These are phyloP conservation scores for Hemicrepidius hirtus DNA, from an alignment of 2,888 invertebrate genomes.

Conservation along the genomic window DNA sequence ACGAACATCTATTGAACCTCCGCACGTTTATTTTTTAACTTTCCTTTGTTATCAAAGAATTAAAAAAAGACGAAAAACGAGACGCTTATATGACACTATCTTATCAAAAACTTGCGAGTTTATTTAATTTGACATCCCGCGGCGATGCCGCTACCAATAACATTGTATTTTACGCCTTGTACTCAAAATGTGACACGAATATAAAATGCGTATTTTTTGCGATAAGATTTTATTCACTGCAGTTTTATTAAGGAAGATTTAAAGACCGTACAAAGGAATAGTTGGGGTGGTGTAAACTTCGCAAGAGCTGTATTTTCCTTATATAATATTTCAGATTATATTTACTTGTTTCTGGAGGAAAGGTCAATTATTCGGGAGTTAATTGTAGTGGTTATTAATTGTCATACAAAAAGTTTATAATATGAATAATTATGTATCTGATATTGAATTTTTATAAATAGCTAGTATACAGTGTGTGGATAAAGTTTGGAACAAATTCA, in stretches of 20 bases:
- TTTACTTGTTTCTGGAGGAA: too few species aligned
- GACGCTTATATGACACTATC: background rate
- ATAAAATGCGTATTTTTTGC: slow-evolving; percentile 9
- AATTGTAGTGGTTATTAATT: too few species aligned
- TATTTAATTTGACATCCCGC: background rate
- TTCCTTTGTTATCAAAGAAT: background rate
- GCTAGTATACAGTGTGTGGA: too few species aligned
- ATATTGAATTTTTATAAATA: too few species aligned
- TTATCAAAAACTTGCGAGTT: slow-evolving; percentile 9
- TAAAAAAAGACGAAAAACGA: background rate
- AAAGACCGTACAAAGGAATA: background rate
- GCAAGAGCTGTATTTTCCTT: too few species aligned
- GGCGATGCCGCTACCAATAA: slow-evolving; percentile 7
- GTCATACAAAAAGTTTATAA: too few species aligned
- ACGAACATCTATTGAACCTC: background rate
- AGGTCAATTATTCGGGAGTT: too few species aligned
- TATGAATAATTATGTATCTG: too few species aligned
- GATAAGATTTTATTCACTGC: slow-evolving; percentile 19
- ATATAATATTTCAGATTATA: too few species aligned
- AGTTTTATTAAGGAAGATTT: slow-evolving; percentile 8
- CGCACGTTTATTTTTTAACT: background rate
- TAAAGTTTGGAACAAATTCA: too few species aligned
- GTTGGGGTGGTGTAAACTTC: too few species aligned
- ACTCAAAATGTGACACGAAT: slow-evolving; percentile 17
- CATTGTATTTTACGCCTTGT: slow-evolving; percentile 13